Evolutionary conservation across 1,140 invertebrate genomes (phyloP), one percentile per base, ranked within the genome.

Genomic region (Drosophila pallidifrons): DNA sequence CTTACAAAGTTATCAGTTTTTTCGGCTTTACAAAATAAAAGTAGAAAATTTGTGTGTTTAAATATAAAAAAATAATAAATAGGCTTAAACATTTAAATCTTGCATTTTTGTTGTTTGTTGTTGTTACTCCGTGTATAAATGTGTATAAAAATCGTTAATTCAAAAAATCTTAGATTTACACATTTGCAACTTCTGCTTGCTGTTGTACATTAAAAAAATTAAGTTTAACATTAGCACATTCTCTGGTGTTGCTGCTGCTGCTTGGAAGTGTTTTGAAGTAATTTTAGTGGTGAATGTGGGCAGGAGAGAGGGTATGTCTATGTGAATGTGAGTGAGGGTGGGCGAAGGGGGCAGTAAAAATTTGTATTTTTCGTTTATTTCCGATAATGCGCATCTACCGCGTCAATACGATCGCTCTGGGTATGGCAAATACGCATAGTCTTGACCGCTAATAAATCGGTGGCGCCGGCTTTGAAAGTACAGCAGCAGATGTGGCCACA

Each of bases 41-140:
- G 54, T 70, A 73, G 65, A 79, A 81, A 76, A 81, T 57, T 77
- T 80, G 52, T 74, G 68, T 71, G 75, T 70, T 52, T 79, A 89
- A 88, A 88, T 88, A 88, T 81, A 83, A 83, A 75, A 71, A 75
- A 88, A 89, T 78, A 88, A 88, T 88, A 88, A 88, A 88, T 89
- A 88, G 80, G 55, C 83, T 88, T 89, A 88, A 55, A 89, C 68
- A 75, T 78, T 82, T 80, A 80, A 77, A 86, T 88, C 88, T 86
- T 79, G 79, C 49, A 74, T 86, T 77, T 72, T 43, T 38, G 0
- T 47, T 58, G 13, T 49, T 79, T 55, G 5, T 55, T 54, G 16
- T 61, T 60, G 47, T 75, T 45, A 43, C 61, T 11, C 59, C 59
- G 63, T 77, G 71, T 79, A 81, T 75, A 88, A 79, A 76, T 78